phyloP scores from a whole-genome alignment of 2,888 invertebrate species.

The Chrysolina haemoptera region DNA sequence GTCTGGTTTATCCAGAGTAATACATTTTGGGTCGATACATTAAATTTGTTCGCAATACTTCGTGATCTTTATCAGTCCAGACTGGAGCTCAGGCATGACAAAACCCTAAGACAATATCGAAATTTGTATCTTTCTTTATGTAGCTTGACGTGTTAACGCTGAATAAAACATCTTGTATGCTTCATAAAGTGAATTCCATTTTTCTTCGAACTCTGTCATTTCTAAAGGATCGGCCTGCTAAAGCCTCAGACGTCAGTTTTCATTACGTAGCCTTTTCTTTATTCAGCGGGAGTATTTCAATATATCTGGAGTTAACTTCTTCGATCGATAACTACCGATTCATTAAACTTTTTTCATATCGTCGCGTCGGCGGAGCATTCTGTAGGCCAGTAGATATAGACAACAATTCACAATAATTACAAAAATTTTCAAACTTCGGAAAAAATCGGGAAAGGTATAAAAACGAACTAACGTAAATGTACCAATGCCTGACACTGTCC shows the following conservation, averaged over 20 bases:
- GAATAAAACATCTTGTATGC: slow-evolving; percentile 16
- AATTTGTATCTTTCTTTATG: neutral
- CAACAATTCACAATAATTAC: too few species aligned
- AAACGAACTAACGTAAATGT: too few species aligned
- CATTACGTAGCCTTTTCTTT: slow-evolving; percentile 21
- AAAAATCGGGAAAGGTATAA: too few species aligned
- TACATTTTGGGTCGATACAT: too few species aligned
- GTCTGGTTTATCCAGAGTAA: too few species aligned
- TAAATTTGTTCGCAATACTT: too few species aligned
- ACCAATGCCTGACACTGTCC: too few species aligned
- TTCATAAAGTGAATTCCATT: slow-evolving; percentile 6
- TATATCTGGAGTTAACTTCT: slow-evolving; percentile 19
- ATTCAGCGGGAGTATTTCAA: slow-evolving; percentile 21
- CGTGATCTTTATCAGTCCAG: neutral
- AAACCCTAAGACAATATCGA: neutral
- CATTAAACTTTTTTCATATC: slow-evolving; percentile 23
- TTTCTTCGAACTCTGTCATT: slow-evolving; percentile 10
- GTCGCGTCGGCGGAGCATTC: neutral
- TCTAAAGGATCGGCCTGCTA: slow-evolving; percentile 5
- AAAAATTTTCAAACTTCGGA: too few species aligned
- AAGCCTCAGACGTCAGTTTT: slow-evolving; percentile 27
- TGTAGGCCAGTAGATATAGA: too few species aligned
- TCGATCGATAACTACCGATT: slow-evolving; percentile 7
- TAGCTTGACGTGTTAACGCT: neutral
- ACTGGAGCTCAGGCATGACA: neutral